Conservation (phyloP, 2,113 vertebrate species). For the Ginglymostoma cirratum region DNA sequence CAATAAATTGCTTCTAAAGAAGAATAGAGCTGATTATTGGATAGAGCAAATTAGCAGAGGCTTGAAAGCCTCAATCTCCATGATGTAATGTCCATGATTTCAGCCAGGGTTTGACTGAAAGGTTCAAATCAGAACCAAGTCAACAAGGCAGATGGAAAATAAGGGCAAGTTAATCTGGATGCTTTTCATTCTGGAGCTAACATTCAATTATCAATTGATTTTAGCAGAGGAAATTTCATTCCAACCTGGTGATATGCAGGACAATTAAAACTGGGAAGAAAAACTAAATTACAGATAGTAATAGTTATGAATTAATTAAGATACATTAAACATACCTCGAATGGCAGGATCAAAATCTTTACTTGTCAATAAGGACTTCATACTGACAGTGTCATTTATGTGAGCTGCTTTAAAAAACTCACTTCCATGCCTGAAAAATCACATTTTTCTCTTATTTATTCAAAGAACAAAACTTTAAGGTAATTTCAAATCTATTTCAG, state of each 20-base stretch:
- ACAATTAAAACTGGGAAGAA: neutral
- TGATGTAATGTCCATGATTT: neutral
- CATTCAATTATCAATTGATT: neutral
- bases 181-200: neutral
- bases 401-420: conserved; percentile 43
- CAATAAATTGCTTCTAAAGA: neutral
- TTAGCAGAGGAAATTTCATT: neutral
- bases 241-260: too few relatives aligned
- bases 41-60: neutral
- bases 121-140: neutral
- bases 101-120: neutral
- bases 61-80: neutral
- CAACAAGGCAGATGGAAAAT: neutral
- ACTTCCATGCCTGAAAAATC: conserved; percentile 37
- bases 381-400: conserved; percentile 42
- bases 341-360: conserved; percentile 42
- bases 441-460: neutral
- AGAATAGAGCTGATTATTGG: neutral
- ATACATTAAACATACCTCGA: conserved; percentile 34
- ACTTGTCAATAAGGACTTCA: conserved; percentile 41
- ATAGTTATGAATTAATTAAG: neutral
- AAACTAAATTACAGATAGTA: neutral
- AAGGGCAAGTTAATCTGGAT: neutral
- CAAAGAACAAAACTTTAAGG: neutral
- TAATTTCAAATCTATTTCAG: neutral